Percentiles rank a stretch among this genome's conserved stretches.
Conservation (phyloP, 2,888 invertebrate species). For the Creontiades dilutus region DNA sequence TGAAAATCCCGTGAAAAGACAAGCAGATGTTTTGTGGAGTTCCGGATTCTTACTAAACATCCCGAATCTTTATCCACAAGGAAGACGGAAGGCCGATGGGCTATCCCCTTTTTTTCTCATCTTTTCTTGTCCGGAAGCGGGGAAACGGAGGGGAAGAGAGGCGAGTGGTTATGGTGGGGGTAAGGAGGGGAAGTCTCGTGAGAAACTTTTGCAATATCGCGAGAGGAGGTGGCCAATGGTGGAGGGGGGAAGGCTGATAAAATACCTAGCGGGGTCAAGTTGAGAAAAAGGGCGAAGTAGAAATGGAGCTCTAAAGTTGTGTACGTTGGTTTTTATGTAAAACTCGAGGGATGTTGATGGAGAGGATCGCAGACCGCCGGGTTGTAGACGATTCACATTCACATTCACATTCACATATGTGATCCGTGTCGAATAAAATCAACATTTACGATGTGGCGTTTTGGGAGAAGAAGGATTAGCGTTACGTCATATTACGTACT, state of each 20-base stretch:
- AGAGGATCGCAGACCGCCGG: too few species aligned
- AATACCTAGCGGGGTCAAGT: constrained; percentile 3
- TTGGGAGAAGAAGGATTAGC: too few species aligned
- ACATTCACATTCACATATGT: too few species aligned
- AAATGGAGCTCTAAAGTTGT: neutral
- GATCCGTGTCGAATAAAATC: too few species aligned
- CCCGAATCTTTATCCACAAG: constrained; percentile 24
- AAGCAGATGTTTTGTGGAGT: constrained; percentile 62
- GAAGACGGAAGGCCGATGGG: neutral
- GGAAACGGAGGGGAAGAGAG: too few species aligned
- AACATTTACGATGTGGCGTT: too few species aligned
- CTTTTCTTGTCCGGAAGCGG: neutral
- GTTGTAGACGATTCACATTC: too few species aligned
- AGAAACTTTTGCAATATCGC: constrained; percentile 55
- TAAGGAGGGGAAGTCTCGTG: neutral
- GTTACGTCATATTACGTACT: too few species aligned
- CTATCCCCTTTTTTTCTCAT: neutral
- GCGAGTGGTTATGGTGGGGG: too few species aligned
- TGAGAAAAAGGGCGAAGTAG: neutral
- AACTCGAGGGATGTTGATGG: neutral
- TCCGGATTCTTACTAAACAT: constrained; percentile 59
- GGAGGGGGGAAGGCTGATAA: neutral
- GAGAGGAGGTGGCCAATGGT: neutral
- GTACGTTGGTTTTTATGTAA: neutral
- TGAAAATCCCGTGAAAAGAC: constrained; percentile 60